Evolutionary conservation across 2,797 vertebrate species (phyloP).

Genomic region (Aldrovandia affinis): DNA sequence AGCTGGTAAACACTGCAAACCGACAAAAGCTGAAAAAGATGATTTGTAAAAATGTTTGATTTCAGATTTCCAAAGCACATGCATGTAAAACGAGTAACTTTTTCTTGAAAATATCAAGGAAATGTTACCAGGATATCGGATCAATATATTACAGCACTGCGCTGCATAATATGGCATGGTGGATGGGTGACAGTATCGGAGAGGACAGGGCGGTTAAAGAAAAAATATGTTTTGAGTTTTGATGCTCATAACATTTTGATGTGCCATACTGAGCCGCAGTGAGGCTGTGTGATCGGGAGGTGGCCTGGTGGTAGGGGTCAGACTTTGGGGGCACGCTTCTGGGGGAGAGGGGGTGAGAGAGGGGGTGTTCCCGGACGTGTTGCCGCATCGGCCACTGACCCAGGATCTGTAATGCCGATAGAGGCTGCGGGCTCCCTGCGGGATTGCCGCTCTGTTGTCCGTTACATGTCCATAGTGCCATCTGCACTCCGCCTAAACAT

Average conservation of each 20-base stretch:
- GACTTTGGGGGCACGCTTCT: not conserved
- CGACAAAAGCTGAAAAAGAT: not conserved
- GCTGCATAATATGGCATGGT: not conserved
- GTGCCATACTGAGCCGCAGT: not conserved
- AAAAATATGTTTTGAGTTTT: not conserved
- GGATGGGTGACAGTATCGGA: too few relatives aligned
- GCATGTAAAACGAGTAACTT: not conserved
- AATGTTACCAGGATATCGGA: not conserved
- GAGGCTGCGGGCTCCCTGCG: not conserved
- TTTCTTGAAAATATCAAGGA: not conserved
- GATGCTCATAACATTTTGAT: not conserved
- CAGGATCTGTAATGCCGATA: too few relatives aligned
- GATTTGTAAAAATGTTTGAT: not conserved
- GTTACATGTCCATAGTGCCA: not conserved
- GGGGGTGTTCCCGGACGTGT: not conserved
- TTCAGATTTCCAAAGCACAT: not conserved
- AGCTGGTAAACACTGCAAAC: too few relatives aligned
- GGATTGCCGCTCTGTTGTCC: not conserved
- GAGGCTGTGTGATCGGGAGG: not conserved
- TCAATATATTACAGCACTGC: not conserved
- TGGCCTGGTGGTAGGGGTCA: not conserved
- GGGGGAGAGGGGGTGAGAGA: conserved; percentile 24
- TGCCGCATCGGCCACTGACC: not conserved
- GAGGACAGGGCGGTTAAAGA: too few relatives aligned
- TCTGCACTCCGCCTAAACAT: conserved; percentile 25